Evolutionary conservation across 2,113 vertebrate genomes (phyloP).

Genomic region (Desmodus rotundus): DNA sequence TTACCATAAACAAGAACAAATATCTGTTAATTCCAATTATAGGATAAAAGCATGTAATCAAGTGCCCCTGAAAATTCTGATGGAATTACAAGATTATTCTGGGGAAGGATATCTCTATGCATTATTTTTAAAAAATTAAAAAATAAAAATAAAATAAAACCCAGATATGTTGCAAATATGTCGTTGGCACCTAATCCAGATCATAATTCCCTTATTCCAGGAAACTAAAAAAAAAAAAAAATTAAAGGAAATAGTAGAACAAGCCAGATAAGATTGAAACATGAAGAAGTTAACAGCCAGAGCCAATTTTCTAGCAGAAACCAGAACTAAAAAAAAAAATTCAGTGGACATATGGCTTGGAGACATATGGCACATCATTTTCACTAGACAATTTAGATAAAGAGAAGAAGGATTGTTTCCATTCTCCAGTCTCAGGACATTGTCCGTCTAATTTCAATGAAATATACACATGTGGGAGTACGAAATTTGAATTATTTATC

Average conservation of each 20-base stretch:
- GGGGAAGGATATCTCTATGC: background rate
- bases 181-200: background rate
- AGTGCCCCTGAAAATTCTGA: background rate
- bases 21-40: background rate
- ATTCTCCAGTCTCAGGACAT: background rate
- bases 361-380: slow-evolving; percentile 24
- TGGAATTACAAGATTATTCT: background rate
- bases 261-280: background rate
- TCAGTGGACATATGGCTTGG: background rate
- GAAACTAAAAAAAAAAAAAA: background rate
- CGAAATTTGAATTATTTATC: background rate
- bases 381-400: background rate
- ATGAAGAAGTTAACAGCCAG: slow-evolving; percentile 10
- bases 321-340: background rate
- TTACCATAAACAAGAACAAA: background rate
- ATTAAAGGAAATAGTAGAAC: background rate
- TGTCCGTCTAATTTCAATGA: background rate
- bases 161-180: background rate
- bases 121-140: background rate
- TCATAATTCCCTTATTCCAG: background rate
- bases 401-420: background rate
- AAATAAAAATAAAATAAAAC: background rate
- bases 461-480: background rate
- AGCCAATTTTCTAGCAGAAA: background rate
- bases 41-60: background rate